A percentile compares a stretch with the other conserved stretches of the same genome.
phyloP scores from a whole-genome alignment of 2,888 invertebrate species.

The Nomada ferruginata region DNA sequence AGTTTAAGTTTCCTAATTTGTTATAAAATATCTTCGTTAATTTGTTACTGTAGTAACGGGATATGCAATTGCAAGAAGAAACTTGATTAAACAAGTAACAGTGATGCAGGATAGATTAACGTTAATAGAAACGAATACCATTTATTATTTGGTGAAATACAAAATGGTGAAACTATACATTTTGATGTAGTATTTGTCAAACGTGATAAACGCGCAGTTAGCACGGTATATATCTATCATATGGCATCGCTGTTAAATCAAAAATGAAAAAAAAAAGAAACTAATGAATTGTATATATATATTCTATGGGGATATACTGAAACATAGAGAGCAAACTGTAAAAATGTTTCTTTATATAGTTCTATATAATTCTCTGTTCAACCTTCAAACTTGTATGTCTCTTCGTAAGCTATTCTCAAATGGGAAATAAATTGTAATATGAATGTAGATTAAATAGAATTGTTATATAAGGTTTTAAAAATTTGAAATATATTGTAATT shows the following conservation, averaged over 20 bases:
- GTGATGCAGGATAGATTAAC: conserved; percentile 44
- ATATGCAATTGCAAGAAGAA: conserved; percentile 45
- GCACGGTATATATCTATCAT: conserved; percentile 17
- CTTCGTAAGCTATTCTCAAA: conserved; percentile 21
- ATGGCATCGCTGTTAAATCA: conserved; percentile 38
- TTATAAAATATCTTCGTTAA: conserved; percentile 55
- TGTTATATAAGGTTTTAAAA: conserved; percentile 79
- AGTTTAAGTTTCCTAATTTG: conserved; percentile 76
- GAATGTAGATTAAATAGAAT: conserved; percentile 71
- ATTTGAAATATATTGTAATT: conserved; percentile 82
- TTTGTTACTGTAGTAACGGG: conserved; percentile 48
- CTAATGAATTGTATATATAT: conserved; percentile 39
- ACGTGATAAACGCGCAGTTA: conserved; percentile 39
- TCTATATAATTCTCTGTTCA: conserved; percentile 40
- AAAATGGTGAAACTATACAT: conserved; percentile 26
- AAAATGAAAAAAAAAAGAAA: not conserved
- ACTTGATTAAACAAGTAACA: conserved; percentile 54
- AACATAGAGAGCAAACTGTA: conserved; percentile 43
- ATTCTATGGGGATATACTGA: conserved; percentile 26
- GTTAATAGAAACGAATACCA: conserved; percentile 35
- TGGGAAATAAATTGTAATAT: conserved; percentile 63
- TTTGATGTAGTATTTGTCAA: conserved; percentile 47
- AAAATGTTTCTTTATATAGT: conserved; percentile 48
- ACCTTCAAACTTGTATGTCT: conserved; percentile 28
- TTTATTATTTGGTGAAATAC: conserved; percentile 34